Percentiles rank a stretch among this genome's conserved stretches.
Conservation (phyloP, 2,113 vertebrate species). For the Periophthalmodon schlosseri region DNA sequence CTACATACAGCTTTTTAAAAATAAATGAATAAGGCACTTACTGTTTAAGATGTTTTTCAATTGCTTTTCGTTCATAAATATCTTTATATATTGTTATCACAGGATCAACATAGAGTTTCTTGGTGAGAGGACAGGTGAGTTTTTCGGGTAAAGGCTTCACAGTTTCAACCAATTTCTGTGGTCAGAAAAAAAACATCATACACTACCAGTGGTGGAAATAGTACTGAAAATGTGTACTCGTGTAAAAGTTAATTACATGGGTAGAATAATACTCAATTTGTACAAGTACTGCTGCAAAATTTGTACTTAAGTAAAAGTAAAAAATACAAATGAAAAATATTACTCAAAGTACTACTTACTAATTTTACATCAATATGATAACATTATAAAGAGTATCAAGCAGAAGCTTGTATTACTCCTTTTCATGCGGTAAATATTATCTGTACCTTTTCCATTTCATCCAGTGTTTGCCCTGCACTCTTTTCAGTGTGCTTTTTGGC, state of each 20-base stretch:
- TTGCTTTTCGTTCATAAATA: slow-evolving; percentile 61
- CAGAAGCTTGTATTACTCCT: background rate
- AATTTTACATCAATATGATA: no score
- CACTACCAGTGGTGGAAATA: no score
- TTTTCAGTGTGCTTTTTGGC: slow-evolving; percentile 54
- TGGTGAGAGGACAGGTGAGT: slow-evolving; percentile 59
- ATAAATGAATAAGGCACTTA: slow-evolving; percentile 13
- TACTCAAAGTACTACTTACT: no score
- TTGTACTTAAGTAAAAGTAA: no score
- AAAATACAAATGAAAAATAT: no score
- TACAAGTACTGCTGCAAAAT: no score
- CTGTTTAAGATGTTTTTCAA: slow-evolving; percentile 60
- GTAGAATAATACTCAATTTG: no score
- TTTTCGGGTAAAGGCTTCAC: slow-evolving; percentile 36
- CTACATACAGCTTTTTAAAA: no score
- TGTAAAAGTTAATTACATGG: no score
- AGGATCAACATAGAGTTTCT: slow-evolving; percentile 69
- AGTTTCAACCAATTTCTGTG: slow-evolving; percentile 48
- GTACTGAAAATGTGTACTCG: no score
- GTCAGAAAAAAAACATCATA: background rate
- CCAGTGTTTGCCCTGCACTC: slow-evolving; percentile 49
- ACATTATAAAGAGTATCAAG: no score
- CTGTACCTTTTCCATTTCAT: slow-evolving; percentile 66
- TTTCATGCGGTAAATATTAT: background rate
- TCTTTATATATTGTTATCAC: slow-evolving; percentile 54